phyloP scores from a whole-genome alignment of 2,888 invertebrate genomes.

The Heteromurus nitidus region DNA sequence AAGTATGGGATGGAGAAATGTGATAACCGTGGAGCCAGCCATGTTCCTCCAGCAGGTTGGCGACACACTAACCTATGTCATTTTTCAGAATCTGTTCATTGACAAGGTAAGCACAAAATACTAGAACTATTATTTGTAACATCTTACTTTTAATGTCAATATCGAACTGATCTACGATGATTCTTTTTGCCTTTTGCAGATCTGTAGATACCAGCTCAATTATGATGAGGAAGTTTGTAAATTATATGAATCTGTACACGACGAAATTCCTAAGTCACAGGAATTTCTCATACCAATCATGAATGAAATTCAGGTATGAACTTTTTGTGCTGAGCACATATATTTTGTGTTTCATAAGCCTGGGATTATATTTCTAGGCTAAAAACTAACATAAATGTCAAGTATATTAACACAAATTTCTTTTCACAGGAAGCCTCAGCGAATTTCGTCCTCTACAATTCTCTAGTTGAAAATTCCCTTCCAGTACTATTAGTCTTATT shows the following conservation, averaged over 20 bases:
- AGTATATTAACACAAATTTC: not conserved
- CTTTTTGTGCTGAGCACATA: too few species aligned
- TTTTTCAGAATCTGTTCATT: slow-evolving; percentile 73
- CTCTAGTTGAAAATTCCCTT: slow-evolving; percentile 73
- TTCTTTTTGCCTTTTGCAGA: slow-evolving; percentile 53
- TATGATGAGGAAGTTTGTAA: slow-evolving; percentile 67
- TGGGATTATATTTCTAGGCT: too few species aligned
- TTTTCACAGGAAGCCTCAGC: slow-evolving; percentile 69
- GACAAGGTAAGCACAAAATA: slow-evolving; percentile 73
- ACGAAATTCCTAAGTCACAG: slow-evolving; percentile 63
- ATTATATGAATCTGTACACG: slow-evolving; percentile 64
- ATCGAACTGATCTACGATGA: not conserved
- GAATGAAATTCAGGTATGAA: slow-evolving; percentile 73
- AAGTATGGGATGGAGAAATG: slow-evolving; percentile 56
- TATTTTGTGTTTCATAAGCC: too few species aligned
- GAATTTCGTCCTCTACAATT: slow-evolving; percentile 71
- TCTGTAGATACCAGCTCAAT: slow-evolving; percentile 70
- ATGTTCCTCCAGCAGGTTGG: slow-evolving; percentile 73
- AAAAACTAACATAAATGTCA: too few species aligned
- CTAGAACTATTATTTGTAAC: too few species aligned
- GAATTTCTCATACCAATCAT: slow-evolving; percentile 66
- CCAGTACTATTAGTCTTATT: slow-evolving; percentile 73
- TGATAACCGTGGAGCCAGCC: slow-evolving; percentile 71
- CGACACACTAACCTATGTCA: slow-evolving; percentile 72
- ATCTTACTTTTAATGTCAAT: not conserved